Evolutionary conservation across 2,113 vertebrate genomes (phyloP).

Genomic region (Verasper variegatus): DNA sequence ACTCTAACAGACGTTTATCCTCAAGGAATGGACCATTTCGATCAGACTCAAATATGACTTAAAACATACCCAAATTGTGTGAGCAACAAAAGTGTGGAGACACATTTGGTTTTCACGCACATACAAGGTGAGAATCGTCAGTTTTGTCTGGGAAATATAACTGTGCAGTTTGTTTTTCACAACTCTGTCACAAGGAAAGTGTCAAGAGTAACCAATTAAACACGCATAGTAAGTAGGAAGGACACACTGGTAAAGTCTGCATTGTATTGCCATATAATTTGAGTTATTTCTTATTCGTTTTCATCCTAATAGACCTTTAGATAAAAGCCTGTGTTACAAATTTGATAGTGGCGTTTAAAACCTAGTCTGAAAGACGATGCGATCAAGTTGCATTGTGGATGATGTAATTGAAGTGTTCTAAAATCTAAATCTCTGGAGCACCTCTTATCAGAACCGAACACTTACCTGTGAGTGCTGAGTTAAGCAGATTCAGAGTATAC

Average conservation of each 20-base stretch:
- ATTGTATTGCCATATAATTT: background rate
- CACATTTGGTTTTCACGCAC: slow-evolving; percentile 53
- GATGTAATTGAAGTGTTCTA: background rate
- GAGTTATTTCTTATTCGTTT: background rate
- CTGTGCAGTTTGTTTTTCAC: slow-evolving; percentile 42
- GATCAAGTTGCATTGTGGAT: background rate
- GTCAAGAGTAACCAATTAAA: slow-evolving; percentile 41
- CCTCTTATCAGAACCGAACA: background rate
- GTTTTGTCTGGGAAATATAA: slow-evolving; percentile 44
- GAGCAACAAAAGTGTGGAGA: slow-evolving; percentile 61
- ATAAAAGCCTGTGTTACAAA: no score
- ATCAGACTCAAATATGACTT: background rate
- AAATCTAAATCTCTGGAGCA: background rate
- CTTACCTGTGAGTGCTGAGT: background rate
- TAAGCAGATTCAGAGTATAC: no score
- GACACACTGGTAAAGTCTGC: slow-evolving; percentile 10
- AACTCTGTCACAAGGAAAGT: slow-evolving; percentile 33
- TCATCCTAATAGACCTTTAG: no score
- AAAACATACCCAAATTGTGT: slow-evolving; percentile 25
- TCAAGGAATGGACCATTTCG: background rate
- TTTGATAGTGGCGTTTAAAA: no score
- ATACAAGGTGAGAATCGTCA: slow-evolving; percentile 54
- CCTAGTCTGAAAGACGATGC: background rate
- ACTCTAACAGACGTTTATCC: background rate
- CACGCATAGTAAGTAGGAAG: background rate